These are phyloP conservation scores for Hippocampus comes DNA, from an alignment of 2,113 vertebrate genomes.

Conservation along the genomic window DNA sequence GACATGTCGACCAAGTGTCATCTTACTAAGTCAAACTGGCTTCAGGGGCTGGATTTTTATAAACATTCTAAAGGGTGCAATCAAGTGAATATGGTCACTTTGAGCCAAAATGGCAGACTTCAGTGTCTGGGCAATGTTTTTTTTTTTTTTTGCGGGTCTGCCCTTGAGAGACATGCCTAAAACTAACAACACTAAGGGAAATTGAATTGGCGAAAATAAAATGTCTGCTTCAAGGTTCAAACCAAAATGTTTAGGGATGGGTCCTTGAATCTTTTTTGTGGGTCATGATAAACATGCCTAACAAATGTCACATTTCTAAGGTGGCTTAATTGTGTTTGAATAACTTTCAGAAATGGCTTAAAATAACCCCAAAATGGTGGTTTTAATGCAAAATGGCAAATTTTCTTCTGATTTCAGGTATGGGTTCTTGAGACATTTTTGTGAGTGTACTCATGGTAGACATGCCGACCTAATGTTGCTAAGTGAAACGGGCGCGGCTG, in stretches of 20 bases:
- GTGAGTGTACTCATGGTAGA: neutral
- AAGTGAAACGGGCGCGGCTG: neutral
- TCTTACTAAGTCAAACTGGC: neutral
- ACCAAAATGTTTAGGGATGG: no score
- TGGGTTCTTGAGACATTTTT: neutral
- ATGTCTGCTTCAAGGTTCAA: no score
- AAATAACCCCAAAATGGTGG: no score
- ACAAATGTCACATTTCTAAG: no score
- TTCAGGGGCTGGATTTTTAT: no score
- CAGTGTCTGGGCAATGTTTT: neutral
- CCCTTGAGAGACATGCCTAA: neutral
- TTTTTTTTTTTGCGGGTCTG: neutral
- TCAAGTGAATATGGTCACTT: neutral
- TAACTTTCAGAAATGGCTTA: no score
- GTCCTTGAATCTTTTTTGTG: no score
- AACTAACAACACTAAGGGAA: no score
- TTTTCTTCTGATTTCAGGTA: neutral
- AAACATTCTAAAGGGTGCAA: no score
- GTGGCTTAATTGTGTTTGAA: no score
- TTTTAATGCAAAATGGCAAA: neutral
- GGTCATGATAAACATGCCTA: no score
- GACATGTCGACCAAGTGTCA: neutral
- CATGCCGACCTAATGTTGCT: neutral
- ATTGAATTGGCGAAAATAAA: no score
- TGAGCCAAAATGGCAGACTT: neutral